Conservation (phyloP, 2,113 vertebrate species). For the Brachyhypopomus gauderio region DNA sequence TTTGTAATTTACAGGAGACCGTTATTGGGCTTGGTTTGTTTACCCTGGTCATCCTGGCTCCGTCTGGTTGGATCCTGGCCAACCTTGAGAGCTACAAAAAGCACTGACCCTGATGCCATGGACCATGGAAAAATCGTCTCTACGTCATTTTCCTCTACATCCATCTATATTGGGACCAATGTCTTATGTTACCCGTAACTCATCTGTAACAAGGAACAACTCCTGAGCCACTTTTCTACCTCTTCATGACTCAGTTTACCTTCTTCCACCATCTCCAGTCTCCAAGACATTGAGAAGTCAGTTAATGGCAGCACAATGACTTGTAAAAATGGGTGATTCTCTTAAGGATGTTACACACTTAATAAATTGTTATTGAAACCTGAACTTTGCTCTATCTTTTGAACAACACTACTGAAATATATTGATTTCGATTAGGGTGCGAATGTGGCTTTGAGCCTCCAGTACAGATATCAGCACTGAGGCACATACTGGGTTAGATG, state of each 20-base stretch:
- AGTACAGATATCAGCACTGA: too few species aligned
- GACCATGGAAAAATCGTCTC: background rate
- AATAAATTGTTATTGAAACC: slow-evolving; percentile 63
- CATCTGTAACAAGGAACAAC: slow-evolving; percentile 6
- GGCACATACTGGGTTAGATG: too few species aligned
- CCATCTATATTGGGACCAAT: slow-evolving; percentile 56
- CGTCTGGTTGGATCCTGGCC: slow-evolving; percentile 73
- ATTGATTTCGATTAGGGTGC: too few species aligned
- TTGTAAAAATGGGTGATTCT: slow-evolving; percentile 40
- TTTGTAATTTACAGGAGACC: slow-evolving; percentile 64
- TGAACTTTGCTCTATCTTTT: too few species aligned
- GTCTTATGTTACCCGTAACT: background rate
- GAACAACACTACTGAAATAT: too few species aligned
- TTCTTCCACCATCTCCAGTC: slow-evolving; percentile 34
- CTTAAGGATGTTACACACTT: slow-evolving; percentile 59
- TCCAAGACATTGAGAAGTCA: slow-evolving; percentile 14
- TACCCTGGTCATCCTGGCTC: slow-evolving; percentile 63
- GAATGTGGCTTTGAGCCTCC: too few species aligned
- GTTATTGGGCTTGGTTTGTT: slow-evolving; percentile 55
- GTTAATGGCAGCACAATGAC: slow-evolving; percentile 24
- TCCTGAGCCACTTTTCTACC: slow-evolving; percentile 45
- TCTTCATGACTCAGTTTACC: slow-evolving; percentile 47
- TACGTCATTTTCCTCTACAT: slow-evolving; percentile 29
- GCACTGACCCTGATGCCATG: slow-evolving; percentile 21
- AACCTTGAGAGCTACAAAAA: slow-evolving; percentile 76